Conservation (phyloP, 2,797 vertebrate genomes). For the Fringilla coelebs region DNA sequence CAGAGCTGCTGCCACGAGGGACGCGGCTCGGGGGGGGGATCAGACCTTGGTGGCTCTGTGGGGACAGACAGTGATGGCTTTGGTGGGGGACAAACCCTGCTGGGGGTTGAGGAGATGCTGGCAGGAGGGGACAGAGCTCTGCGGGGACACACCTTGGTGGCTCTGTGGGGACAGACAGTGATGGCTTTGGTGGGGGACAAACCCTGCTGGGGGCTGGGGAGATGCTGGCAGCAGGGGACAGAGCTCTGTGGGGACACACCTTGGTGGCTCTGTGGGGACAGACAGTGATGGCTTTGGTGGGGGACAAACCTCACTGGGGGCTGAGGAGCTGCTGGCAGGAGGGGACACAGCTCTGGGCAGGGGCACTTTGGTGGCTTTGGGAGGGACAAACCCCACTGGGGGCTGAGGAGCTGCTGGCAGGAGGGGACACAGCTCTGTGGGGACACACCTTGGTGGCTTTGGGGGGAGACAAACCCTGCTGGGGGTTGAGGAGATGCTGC, state of each 20-base stretch:
- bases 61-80: too few relatives aligned
- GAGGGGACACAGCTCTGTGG: neutral
- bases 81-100: too few relatives aligned
- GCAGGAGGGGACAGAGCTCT: too few relatives aligned
- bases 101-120: too few relatives aligned
- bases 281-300: neutral
- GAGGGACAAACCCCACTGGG: accelerated
- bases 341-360: neutral
- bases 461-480: accelerated
- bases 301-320: accelerated
- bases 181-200: neutral
- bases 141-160: too few relatives aligned
- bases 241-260: neutral
- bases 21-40: neutral
- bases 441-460: neutral
- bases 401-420: neutral
- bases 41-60: neutral
- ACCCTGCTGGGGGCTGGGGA: neutral
- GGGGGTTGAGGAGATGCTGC: accelerated
- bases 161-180: neutral
- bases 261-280: accelerated
- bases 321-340: neutral
- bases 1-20: neutral
- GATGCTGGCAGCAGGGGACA: neutral
- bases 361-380: neutral